Conservation (phyloP, 2,797 vertebrate species). For the Dallia pectoralis region DNA sequence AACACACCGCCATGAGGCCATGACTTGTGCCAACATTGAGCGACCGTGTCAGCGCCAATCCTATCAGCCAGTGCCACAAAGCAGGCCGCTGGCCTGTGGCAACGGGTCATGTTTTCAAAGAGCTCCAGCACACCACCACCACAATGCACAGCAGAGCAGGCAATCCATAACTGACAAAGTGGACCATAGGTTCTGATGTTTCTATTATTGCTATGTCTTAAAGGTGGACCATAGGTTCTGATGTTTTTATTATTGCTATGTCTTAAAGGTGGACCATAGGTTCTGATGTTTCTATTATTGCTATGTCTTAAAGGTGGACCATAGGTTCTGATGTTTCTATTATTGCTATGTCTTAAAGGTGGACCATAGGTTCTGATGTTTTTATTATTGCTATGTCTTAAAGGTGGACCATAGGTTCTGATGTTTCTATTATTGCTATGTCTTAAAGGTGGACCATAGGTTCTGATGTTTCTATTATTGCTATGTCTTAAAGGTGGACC, state of each 20-base stretch:
- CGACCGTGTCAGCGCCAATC: slow-evolving; percentile 50
- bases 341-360: neutral
- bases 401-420: neutral
- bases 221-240: neutral
- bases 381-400: too few relatives aligned
- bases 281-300: too few relatives aligned
- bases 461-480: too few relatives aligned
- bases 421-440: neutral
- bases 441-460: neutral
- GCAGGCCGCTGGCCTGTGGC: slow-evolving; percentile 50
- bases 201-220: neutral
- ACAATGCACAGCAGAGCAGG: neutral
- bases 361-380: too few relatives aligned
- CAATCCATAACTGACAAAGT: neutral
- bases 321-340: neutral
- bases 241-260: neutral
- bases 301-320: neutral
- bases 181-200: too few relatives aligned
- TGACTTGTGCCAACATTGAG: slow-evolving; percentile 49
- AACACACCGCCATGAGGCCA: slow-evolving; percentile 50
- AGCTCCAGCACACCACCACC: neutral
- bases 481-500: too few relatives aligned
- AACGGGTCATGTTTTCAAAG: slow-evolving; percentile 54
- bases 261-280: neutral
- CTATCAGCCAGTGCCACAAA: slow-evolving; percentile 43